Percentiles rank a stretch among this genome's conserved stretches.
Conservation (phyloP, 2,113 vertebrate species). For the Tachuris rubrigastra region DNA sequence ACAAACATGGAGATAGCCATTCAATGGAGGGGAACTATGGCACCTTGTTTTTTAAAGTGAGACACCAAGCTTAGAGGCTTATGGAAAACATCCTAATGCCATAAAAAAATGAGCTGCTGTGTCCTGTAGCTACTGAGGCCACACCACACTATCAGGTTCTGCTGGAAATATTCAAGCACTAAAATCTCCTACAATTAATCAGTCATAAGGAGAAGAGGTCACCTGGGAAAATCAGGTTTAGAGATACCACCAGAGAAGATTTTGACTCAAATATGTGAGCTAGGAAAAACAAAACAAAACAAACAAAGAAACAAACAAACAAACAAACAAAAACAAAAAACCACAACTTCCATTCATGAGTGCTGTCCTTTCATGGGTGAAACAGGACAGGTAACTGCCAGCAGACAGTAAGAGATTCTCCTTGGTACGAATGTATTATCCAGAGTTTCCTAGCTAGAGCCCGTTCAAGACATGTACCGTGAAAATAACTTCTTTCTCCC, state of each 20-base stretch:
- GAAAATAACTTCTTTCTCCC: not conserved
- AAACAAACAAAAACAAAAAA: too few relatives aligned
- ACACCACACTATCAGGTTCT: not conserved
- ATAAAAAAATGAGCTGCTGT: not conserved
- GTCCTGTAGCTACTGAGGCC: not conserved
- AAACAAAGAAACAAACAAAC: too few relatives aligned
- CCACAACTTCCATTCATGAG: not conserved
- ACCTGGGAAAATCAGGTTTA: not conserved
- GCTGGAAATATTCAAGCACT: not conserved
- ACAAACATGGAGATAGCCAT: not conserved
- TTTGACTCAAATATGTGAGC: not conserved
- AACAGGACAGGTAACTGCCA: not conserved
- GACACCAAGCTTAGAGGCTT: not conserved
- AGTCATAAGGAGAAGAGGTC: not conserved
- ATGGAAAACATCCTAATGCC: not conserved
- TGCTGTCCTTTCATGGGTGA: not conserved
- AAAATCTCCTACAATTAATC: not conserved
- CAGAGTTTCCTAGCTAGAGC: not conserved
- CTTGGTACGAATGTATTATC: not conserved
- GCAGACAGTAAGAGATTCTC: not conserved
- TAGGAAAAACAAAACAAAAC: not conserved
- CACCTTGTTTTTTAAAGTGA: not conserved
- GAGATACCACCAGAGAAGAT: not conserved
- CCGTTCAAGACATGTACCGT: not conserved
- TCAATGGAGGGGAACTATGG: rapidly evolving